Base-by-base conservation (phyloP, 2,113 vertebrate species). In the Mastomys natalensis region DNA sequence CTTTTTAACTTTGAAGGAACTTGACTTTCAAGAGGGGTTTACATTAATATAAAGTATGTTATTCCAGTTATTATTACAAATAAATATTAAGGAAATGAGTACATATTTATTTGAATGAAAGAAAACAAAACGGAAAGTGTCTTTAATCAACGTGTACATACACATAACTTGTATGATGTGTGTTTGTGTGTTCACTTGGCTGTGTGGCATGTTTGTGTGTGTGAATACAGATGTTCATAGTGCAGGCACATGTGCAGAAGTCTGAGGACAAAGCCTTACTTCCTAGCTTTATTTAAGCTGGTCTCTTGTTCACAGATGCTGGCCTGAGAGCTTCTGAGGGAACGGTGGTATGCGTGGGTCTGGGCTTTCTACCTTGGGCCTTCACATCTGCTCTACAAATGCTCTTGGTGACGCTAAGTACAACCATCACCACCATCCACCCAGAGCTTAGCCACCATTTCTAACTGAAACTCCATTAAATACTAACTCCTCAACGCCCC, bases 21-120 rank as follows among this genome's bases (percentile, higher is more conserved):
- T 90, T 94, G 76, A 68, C 64, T 76, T 82, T 90, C 15, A 74
- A 91, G 37, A 89, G 11, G 31, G 4, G 29, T 24, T 93, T 92
- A 40, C 3, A 77, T 73, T 87, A 87, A 87, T 58, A n/a, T 31
- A 21, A 96, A 93, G 87, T 21, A 74, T 24, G 70, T 72, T 9
- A 89, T 91, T 60, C 51, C 66, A 89, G 55, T 62, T 77, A 22
- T 85, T 64, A 58, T 62, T 91, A 77, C 60, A 91, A 72, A 84
- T 89, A 86, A 62, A 88, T 90, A 31, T 85, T 94, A 70, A 87
- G 45, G 93, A 95, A 94, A 86, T 90, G 15, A 16, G 7, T 77
- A 7, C 48, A 16, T 16, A 68, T 53, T 85, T 51, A 51, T 66
- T 31, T 31, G 40, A 17, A 74, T 84, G 87, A 22, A 90, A 87